Evolutionary conservation across 2,888 invertebrate species (phyloP), one percentile per base, ranked within the genome.

Genomic region (Saturnia japonica): DNA sequence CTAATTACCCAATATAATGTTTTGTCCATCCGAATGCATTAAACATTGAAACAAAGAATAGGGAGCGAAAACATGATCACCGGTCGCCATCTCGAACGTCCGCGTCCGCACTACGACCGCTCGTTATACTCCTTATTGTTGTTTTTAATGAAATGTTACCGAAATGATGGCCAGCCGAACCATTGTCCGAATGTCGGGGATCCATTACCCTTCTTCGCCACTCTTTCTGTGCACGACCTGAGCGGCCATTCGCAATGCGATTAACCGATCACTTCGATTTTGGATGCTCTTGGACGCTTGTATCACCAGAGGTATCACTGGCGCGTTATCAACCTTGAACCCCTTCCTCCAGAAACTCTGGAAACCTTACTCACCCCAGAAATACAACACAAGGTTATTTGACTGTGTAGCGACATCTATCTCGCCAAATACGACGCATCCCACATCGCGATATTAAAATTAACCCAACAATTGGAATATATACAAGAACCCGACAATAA

Each of bases 71-170:
- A 77, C 78, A 74, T 72, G 75, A 73, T 71, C 79, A 76, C 73
- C 77, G 78, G 77, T 71, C 75, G 77, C 77, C 79, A 70, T 73
- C 72, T 72, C 74, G 74, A 42, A 54, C 64, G n/a, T 51, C 40
- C 71, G 51, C 64, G n/a, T 51, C 40, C 71, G 51, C 34, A 25
- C 25, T 45, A 28, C 45, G 45, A 60, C 69, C 71, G 73, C 73
- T 84, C 86, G 86, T 89, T 89, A 89, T 84, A 81, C 77, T 76
- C 79, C 81, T 86, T 87, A 90, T 90, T 90, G 90, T 89, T 88
- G 91, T 90, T 89, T 88, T 89, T 89, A 90, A 90, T 89, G 90
- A 88, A 86, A 89, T 87, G 86, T 86, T 86, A 85, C 85, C 86
- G 82, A 85, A 85, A 84, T 83, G 85, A 88, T 83, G 85, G 80